Evolutionary conservation across 2,113 vertebrate genomes (phyloP).

Genomic region (Cacatua alba): DNA sequence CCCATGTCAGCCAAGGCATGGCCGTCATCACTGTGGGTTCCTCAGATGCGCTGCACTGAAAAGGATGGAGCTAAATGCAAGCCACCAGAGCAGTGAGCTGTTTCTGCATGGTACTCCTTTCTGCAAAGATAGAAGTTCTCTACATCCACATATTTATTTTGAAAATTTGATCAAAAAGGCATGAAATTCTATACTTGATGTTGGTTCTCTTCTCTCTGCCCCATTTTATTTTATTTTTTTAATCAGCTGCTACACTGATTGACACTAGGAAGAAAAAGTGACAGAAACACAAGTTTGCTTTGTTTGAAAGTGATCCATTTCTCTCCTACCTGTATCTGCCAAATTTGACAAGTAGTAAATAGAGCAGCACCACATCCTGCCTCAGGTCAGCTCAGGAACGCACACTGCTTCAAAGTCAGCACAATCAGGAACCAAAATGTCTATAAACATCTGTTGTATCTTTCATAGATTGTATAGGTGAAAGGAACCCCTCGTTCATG

Average conservation of each 20-base stretch:
- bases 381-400: background rate
- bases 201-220: background rate
- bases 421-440: background rate
- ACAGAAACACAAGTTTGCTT: background rate
- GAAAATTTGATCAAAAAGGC: background rate
- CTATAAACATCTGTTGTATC: background rate
- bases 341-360: background rate
- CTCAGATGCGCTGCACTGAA: background rate
- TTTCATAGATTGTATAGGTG: background rate
- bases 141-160: background rate
- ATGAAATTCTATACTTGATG: background rate
- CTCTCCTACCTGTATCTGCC: background rate
- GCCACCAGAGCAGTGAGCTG: background rate
- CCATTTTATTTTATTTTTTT: background rate
- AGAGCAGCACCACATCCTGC: background rate
- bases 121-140: background rate
- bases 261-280: background rate
- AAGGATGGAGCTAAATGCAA: background rate
- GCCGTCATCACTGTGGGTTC: accelerated
- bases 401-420: background rate
- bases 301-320: background rate
- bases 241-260: background rate
- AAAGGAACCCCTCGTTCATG: background rate
- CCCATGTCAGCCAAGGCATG: background rate
- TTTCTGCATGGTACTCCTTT: background rate